Base-by-base conservation (phyloP, 2,888 invertebrate genomes). In the Cheilosia variabilis region DNA sequence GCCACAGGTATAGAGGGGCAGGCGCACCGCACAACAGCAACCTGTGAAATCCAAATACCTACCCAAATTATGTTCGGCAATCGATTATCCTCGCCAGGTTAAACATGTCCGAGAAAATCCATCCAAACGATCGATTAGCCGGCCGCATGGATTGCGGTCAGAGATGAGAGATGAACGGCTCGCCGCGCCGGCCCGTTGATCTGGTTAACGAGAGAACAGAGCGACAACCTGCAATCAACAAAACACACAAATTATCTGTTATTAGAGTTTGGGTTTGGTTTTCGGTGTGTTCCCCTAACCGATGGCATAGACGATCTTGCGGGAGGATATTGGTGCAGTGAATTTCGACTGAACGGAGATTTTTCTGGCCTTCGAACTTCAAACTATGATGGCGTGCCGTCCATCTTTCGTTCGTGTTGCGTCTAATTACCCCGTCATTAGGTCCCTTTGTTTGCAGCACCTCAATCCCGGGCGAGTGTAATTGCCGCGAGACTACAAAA, bases 41-140 rank as follows among this genome's bases (percentile, higher is more conserved):
- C 76, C 76, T 76, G 81, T 71, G 76, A 82, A 82, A 82, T 65
- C 71, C 65, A 65, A 77, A 82, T 77, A 65, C 76, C 58, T 77
- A 65, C 76, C 58, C 71, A 50, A 71, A 71, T 82, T 71, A 77
- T 82, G 76, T 62, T 82, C 60, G 65, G 27, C 71, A 77, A 77
- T 71, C 82, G 82, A 82, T 82, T 82, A 82, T 82, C 82, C 82
- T 72, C 82, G 77, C 76, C 65, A 37, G 77, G 82, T 71, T 82
- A 60, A 82, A 82, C 76, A 77, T 66, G 77, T 72, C 65, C 15
- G 47, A 58, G 53, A 53, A 71, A 82, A 77, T 82, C 53, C 71
- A 82, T 60, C 69, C 77, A 60, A 77, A 82, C 60, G 82, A 72
- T 77, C 77, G 82, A 82, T 82, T 82, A 76, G 15, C 13, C 24